A percentile compares a stretch with the other conserved stretches of the same genome.
These are phyloP conservation scores for Microcebus ravelobensis DNA, from an alignment of 2,113 vertebrate species.

Conservation along the genomic window DNA sequence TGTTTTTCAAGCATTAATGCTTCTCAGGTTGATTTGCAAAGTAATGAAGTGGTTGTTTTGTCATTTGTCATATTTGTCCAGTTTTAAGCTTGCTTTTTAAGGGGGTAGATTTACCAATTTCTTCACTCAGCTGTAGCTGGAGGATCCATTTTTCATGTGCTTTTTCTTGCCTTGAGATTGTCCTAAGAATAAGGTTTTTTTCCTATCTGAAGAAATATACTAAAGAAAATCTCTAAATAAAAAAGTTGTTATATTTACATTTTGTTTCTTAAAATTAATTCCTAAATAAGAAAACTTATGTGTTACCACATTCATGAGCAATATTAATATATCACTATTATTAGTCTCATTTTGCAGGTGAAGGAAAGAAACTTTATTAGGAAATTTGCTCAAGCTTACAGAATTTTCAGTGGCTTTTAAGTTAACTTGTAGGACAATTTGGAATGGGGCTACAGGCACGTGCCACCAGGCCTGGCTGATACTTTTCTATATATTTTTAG, in stretches of 20 bases:
- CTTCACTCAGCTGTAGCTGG: not conserved
- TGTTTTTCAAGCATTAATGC: not conserved
- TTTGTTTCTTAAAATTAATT: not conserved
- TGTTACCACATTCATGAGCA: not conserved
- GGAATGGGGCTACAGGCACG: not conserved
- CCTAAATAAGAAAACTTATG: not conserved
- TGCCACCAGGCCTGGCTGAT: no score
- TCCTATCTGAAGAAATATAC: not conserved
- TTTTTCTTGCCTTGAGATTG: not conserved
- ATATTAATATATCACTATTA: not conserved
- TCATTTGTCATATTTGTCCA: not conserved
- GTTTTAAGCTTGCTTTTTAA: not conserved
- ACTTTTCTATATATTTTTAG: no score
- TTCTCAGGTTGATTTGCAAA: not conserved
- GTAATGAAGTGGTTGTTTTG: not conserved
- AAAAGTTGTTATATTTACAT: not conserved
- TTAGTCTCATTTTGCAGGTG: not conserved
- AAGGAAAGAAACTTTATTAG: not conserved
- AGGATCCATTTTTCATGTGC: not conserved
- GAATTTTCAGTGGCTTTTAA: not conserved
- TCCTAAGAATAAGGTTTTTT: not conserved
- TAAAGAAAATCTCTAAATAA: not conserved
- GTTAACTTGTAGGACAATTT: not conserved
- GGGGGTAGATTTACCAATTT: not conserved
- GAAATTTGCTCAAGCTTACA: not conserved